Conservation (phyloP, 1,140 invertebrate genomes). For the Phortica variegata region DNA sequence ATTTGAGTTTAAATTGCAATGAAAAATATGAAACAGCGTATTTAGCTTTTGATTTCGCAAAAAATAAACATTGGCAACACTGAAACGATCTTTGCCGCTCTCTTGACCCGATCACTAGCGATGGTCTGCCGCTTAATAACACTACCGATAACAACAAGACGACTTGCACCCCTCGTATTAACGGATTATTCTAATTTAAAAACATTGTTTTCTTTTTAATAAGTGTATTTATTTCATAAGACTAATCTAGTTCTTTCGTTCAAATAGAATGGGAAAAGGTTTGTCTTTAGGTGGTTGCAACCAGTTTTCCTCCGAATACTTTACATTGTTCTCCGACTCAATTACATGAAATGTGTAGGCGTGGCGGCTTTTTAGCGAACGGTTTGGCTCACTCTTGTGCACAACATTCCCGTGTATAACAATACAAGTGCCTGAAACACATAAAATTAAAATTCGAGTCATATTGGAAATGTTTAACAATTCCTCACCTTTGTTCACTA, state of each 20-base stretch:
- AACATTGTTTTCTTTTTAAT: too few relatives aligned
- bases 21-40: too few relatives aligned
- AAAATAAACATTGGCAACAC: too few relatives aligned
- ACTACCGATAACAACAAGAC: too few relatives aligned
- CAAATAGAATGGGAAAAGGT: slow-evolving; percentile 67
- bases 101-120: too few relatives aligned
- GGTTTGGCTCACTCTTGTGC: slow-evolving; percentile 87
- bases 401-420: slow-evolving; percentile 91
- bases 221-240: too few relatives aligned
- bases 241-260: slow-evolving; percentile 35
- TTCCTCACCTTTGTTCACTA: slow-evolving; percentile 75
- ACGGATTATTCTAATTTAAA: too few relatives aligned
- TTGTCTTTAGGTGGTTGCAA: slow-evolving; percentile 66
- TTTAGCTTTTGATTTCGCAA: too few relatives aligned
- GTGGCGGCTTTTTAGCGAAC: slow-evolving; percentile 78
- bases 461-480: neutral
- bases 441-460: slow-evolving; percentile 8
- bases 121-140: too few relatives aligned
- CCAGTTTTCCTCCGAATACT: slow-evolving; percentile 86
- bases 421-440: slow-evolving; percentile 75
- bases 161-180: too few relatives aligned
- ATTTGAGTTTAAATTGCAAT: too few relatives aligned
- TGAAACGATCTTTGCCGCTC: too few relatives aligned
- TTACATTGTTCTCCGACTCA: slow-evolving; percentile 70
- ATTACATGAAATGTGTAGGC: slow-evolving; percentile 95